Evolutionary conservation across 1,140 invertebrate genomes (phyloP).

Genomic region (Camponotus pennsylvanicus): DNA sequence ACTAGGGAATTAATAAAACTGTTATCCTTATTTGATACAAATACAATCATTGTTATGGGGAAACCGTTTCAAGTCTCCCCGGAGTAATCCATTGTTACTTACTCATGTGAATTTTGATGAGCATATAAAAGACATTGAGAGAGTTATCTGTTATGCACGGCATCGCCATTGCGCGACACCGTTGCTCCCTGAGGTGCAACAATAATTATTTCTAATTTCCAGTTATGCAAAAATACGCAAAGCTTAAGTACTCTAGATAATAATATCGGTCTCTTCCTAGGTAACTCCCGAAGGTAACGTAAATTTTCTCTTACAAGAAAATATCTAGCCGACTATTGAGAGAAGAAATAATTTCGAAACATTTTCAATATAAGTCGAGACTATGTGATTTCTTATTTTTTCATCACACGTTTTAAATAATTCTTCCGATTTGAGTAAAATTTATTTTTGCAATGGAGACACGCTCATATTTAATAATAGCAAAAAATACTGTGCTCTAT

Average conservation of each 20-base stretch:
- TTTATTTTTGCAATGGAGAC: background rate
- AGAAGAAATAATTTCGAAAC: slow-evolving; percentile 64
- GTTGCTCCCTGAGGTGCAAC: slow-evolving; percentile 75
- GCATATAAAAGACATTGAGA: slow-evolving; percentile 31
- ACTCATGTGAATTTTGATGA: slow-evolving; percentile 50
- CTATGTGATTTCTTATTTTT: background rate
- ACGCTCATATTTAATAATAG: background rate
- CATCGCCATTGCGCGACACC: slow-evolving; percentile 28
- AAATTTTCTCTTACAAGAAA: slow-evolving; percentile 70
- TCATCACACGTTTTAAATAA: background rate
- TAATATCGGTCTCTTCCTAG: slow-evolving; percentile 72
- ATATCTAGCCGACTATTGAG: slow-evolving; percentile 39
- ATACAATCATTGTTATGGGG: background rate
- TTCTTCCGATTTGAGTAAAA: background rate
- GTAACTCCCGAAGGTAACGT: slow-evolving; percentile 70
- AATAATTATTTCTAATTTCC: slow-evolving; percentile 82
- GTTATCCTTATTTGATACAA: slow-evolving; percentile 20
- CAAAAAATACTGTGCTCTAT: background rate
- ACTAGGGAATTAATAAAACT: slow-evolving; percentile 6
- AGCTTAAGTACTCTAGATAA: slow-evolving; percentile 78
- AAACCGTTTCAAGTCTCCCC: slow-evolving; percentile 37
- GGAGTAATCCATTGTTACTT: slow-evolving; percentile 55
- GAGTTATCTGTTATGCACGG: slow-evolving; percentile 14
- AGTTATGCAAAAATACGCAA: slow-evolving; percentile 80
- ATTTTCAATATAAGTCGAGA: slow-evolving; percentile 13